Evolutionary conservation across 2,888 invertebrate genomes (phyloP), one percentile per base, ranked within the genome.

Genomic region (Stenchaetothrips biformis): DNA sequence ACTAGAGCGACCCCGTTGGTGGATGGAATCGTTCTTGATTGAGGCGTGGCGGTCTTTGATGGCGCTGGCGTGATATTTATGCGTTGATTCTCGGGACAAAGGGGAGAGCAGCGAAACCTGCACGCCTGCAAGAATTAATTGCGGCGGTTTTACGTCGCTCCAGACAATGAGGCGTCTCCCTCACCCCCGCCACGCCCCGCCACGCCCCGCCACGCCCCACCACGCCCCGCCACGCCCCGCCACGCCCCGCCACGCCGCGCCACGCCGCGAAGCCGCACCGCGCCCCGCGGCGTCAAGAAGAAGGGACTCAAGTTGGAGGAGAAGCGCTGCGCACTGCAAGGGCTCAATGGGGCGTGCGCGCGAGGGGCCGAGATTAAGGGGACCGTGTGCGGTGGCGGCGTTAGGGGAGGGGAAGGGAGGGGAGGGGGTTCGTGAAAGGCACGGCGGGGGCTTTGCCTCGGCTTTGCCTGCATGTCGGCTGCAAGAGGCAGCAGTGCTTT

Each of bases 61-160:
- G 67, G 4, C 21, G 67, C 67, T 67, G n/a, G n/a, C 67, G 21
- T 21, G 67, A 74, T 74, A 74, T 74, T 74, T 74, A 74, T 74
- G 67, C 67, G 67, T 25, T 25, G 25, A 74, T 74, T 25, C 25
- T 13, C 53, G 53, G 21, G 21, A 7, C 4, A 21, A 21, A 21
- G 18, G 62, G 62, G 8, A 21, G 18, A 21, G n/a, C n/a, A 21
- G 9, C 7, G 7, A 67, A 25, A 74, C 67, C 67, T 74, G 67
- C 67, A 74, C 25, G 67, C 67, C 67, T 74, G 67, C 67, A 74
- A 74, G 67, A 74, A 74, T 74, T 74, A 74, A 74, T 74, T 74
- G 67, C 67, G 67, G 67, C 25, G 67, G 67, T 74, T 74, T 74
- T 74, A 74, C 67, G 67, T 74, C 67, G 25, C 67, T 25, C 25